Percentiles rank a stretch among this genome's conserved stretches.
Conservation (phyloP, 2,888 invertebrate species). For the Thymelicus lineola region DNA sequence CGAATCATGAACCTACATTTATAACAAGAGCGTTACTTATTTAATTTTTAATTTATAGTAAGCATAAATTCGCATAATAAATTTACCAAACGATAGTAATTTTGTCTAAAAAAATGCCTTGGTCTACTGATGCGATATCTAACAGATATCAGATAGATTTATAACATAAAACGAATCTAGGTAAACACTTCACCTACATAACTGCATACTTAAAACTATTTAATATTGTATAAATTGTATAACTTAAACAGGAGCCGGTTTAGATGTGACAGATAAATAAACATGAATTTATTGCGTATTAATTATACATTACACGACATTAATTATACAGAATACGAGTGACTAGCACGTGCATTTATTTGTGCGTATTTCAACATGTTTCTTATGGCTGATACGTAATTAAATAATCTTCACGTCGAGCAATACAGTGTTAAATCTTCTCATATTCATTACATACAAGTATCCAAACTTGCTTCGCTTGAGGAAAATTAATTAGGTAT, state of each 20-base stretch:
- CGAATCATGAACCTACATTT: too few species aligned
- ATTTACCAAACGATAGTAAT: too few species aligned
- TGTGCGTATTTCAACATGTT: conserved; percentile 26
- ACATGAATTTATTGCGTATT: conserved; percentile 37
- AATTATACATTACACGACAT: conserved; percentile 30
- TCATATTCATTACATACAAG: background rate
- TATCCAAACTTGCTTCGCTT: too few species aligned
- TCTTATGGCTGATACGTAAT: background rate
- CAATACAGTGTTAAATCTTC: background rate
- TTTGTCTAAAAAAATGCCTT: too few species aligned
- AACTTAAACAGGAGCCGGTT: conserved; percentile 36
- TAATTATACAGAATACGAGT: conserved; percentile 26
- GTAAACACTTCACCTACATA: conserved; percentile 19
- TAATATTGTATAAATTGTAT: conserved; percentile 33
- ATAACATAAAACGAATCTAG: too few species aligned
- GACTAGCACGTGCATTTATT: conserved; percentile 24
- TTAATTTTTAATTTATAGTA: too few species aligned
- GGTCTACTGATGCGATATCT: too few species aligned
- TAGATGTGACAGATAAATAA: conserved; percentile 36
- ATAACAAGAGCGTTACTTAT: too few species aligned
- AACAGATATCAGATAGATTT: too few species aligned
- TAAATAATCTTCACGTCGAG: conserved; percentile 9
- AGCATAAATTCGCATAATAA: too few species aligned
- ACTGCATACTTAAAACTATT: conserved; percentile 29
- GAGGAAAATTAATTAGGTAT: too few species aligned